A percentile compares a stretch with the other conserved stretches of the same genome.
Evolutionary conservation across 92 coral and sea anemone genomes (phyloP).

Genomic region (Epizoanthus illoricatus): DNA sequence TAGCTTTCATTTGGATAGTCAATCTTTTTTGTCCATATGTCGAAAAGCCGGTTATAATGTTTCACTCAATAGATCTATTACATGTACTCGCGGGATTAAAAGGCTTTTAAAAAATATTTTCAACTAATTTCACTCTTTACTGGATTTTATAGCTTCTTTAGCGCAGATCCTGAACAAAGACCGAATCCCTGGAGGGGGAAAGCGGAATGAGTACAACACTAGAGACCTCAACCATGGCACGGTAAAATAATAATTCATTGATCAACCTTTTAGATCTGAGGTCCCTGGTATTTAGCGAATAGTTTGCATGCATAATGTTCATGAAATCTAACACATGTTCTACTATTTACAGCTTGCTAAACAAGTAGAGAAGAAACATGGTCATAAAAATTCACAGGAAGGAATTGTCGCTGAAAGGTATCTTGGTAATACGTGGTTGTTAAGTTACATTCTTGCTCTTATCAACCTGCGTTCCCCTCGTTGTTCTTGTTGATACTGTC

Average conservation of each 20-base stretch:
- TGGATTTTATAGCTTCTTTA: slow-evolving; percentile 6
- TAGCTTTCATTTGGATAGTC: not conserved
- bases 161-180: slow-evolving; percentile 1
- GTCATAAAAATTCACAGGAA: slow-evolving; percentile 16
- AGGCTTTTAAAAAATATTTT: not conserved
- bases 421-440: not conserved
- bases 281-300: too few relatives aligned
- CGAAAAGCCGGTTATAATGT: not conserved
- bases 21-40: not conserved
- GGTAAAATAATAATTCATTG: not conserved
- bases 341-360: not conserved
- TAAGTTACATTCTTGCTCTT: not conserved
- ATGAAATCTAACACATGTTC: not conserved
- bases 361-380: slow-evolving; percentile 19
- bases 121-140: not conserved
- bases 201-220: not conserved
- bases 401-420: slow-evolving; percentile 37
- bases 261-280: too few relatives aligned
- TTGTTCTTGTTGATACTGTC: too few relatives aligned
- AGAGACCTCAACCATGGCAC: not conserved
- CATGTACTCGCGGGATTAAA: not conserved
- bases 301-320: too few relatives aligned
- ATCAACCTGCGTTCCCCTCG: too few relatives aligned
- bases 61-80: too few relatives aligned
- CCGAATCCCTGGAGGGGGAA: slow-evolving; percentile 16